Evolutionary conservation across 2,797 vertebrate species (phyloP).

Genomic region (Lutra lutra): DNA sequence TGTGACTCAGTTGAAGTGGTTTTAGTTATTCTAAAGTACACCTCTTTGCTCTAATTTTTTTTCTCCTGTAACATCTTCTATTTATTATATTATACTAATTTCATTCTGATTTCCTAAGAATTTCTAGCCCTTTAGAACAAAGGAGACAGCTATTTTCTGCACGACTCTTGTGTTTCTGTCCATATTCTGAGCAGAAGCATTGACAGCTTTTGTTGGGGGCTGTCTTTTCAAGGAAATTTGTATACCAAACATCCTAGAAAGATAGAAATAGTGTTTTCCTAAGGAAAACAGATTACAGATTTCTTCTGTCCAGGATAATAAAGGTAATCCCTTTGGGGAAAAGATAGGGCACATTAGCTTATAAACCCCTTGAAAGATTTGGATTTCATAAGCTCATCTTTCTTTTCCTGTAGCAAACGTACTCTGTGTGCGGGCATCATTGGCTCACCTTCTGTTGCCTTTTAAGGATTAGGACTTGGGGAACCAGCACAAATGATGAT

Average conservation of each 20-base stretch:
- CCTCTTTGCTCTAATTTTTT: neutral
- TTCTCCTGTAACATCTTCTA: neutral
- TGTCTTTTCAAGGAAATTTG: neutral
- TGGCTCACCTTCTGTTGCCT: neutral
- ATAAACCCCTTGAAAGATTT: neutral
- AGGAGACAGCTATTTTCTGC: neutral
- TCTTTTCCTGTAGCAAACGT: neutral
- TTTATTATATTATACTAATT: neutral
- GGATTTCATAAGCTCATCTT: neutral
- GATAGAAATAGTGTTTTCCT: neutral
- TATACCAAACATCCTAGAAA: neutral
- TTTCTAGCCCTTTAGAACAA: neutral
- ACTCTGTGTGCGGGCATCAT: neutral
- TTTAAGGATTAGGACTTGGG: neutral
- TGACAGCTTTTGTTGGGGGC: neutral
- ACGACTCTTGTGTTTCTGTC: neutral
- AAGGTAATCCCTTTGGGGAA: neutral
- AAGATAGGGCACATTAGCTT: neutral
- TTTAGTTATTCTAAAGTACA: neutral
- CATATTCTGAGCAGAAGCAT: neutral
- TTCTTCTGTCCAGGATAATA: neutral
- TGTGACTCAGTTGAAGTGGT: neutral
- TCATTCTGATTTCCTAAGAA: slow-evolving; percentile 1
- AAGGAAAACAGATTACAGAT: neutral
- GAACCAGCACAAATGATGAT: neutral